A percentile compares a stretch with the other conserved stretches of the same genome.
Evolutionary conservation across 2,797 vertebrate species (phyloP).

Genomic region (Trematomus bernacchii): DNA sequence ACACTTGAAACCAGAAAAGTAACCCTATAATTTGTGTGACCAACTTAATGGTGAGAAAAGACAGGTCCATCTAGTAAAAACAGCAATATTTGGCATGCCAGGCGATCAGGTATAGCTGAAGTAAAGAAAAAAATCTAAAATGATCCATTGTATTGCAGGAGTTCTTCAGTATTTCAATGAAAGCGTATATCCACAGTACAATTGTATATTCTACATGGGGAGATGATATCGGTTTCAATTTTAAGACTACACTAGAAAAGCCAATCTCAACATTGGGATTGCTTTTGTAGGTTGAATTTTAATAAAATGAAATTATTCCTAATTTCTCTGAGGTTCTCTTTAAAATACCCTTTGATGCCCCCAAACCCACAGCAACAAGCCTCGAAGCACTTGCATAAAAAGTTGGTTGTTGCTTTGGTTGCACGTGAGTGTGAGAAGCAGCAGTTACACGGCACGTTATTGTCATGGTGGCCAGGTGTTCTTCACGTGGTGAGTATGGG

Average conservation of each 20-base stretch:
- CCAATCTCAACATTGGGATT: no score
- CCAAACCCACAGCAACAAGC: background rate
- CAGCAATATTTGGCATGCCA: background rate
- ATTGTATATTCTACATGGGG: background rate
- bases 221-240: background rate
- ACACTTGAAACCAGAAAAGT: no score
- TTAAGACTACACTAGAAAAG: background rate
- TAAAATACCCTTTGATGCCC: background rate
- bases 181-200: background rate
- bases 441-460: conserved; percentile 27
- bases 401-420: conserved; percentile 44
- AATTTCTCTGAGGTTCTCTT: no score
- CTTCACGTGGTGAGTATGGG: conserved; percentile 17
- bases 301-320: no score
- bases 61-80: no score
- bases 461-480: conserved; percentile 43
- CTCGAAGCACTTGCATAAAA: conserved; percentile 61
- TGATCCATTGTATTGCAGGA: background rate
- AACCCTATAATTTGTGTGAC: no score
- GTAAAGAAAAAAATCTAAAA: no score
- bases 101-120: no score
- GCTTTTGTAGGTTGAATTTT: no score
- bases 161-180: background rate
- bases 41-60: no score
- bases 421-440: conserved; percentile 8